Evolutionary conservation across 2,888 invertebrate genomes (phyloP), one percentile per base, ranked within the genome.

Genomic region (Drosophila infuscata): DNA sequence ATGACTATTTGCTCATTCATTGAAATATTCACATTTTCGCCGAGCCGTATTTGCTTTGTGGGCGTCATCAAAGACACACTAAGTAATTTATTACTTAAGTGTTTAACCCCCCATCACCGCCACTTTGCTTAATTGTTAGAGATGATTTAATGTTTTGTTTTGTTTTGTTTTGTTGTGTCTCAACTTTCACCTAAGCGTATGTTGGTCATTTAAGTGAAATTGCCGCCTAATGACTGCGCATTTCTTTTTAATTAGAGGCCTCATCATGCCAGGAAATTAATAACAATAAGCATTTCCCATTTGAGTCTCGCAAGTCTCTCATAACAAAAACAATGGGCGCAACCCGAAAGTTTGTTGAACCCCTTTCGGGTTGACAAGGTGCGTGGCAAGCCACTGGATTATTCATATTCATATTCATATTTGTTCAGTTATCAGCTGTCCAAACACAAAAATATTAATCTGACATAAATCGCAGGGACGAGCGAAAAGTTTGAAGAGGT

Each of bases 201-300:
- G 67, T 51, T 74, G 38, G 56, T 65, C 68, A 74, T 54, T 82
- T 77, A 87, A 87, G 88, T 85, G 82, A 87, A 89, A 89, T 88
- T 83, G 78, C 74, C 70, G 86, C 71, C 80, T 86, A 89, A 88
- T 89, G 89, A 85, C 89, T 74, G 76, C 70, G 78, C 89, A 85
- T 89, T 83, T 88, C 83, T 56, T 29, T 83, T 82, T 85, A 82
- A 89, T 85, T 89, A 79, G 78, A 88, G 79, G 81, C 82, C 79
- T 78, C 85, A 84, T 85, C 88, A 71, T 54, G 43, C 57, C 68
- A 59, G 56, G 59, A 53, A 74, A 77, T 77, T 79, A 48, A 68
- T 53, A 71, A 82, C 65, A 65, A 51, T 68, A 57, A 71, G 53
- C 46, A 70, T 53, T 75, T 62, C 59, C 60, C 30, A 56, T 48